Percentiles rank a stretch among this genome's conserved stretches.
phyloP scores from a whole-genome alignment of 2,113 vertebrate species.

The Myiozetetes cayanensis region DNA sequence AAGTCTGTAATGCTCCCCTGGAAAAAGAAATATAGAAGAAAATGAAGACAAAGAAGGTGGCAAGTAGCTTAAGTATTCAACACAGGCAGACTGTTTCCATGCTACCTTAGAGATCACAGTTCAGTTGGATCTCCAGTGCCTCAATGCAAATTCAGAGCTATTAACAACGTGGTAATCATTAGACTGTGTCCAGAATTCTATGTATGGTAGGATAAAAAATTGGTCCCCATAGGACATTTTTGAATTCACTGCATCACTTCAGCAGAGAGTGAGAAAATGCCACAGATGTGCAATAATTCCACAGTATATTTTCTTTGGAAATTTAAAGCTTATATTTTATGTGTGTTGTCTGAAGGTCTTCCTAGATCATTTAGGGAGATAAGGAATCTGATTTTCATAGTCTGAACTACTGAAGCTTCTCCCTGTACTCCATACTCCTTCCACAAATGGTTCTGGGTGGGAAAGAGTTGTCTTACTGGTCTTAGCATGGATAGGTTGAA shows the following conservation, averaged over 20 bases:
- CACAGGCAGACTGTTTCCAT: neutral
- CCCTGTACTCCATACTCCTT: slow-evolving; percentile 48
- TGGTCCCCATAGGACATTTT: neutral
- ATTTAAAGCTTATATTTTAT: slow-evolving; percentile 63
- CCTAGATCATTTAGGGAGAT: slow-evolving; percentile 62
- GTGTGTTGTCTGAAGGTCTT: slow-evolving; percentile 53
- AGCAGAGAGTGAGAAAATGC: slow-evolving; percentile 40
- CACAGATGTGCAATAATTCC: slow-evolving; percentile 61
- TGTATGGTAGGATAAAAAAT: neutral
- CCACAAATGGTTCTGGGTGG: slow-evolving; percentile 18
- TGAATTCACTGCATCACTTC: slow-evolving; percentile 43
- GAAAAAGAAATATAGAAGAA: slow-evolving; percentile 51
- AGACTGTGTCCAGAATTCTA: neutral
- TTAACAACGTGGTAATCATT: neutral
- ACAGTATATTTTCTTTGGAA: slow-evolving; percentile 66
- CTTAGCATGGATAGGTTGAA: neutral
- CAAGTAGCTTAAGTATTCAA: slow-evolving; percentile 33
- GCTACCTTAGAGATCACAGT: neutral
- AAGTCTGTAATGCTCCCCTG: slow-evolving; percentile 34
- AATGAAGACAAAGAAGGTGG: neutral
- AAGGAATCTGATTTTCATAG: slow-evolving; percentile 65
- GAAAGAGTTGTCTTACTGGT: neutral
- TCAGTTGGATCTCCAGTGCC: neutral
- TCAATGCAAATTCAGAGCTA: neutral
- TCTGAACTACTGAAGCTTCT: slow-evolving; percentile 53